A percentile compares a stretch with the other conserved stretches of the same genome.
phyloP scores from a whole-genome alignment of 1,140 invertebrate species.

The Phymastichus coffea region DNA sequence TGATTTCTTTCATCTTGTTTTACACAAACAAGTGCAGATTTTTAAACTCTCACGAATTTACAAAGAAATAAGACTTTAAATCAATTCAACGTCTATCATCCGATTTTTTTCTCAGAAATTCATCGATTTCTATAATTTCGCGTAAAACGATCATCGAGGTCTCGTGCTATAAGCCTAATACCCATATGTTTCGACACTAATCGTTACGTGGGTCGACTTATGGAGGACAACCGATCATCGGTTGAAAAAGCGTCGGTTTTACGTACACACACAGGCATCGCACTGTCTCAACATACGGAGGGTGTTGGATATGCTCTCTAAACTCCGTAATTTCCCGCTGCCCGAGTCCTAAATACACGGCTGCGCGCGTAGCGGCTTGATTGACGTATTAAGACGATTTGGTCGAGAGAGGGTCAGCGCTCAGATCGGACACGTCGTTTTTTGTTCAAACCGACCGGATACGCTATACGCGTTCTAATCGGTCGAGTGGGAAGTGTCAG shows the following conservation, averaged over 20 bases:
- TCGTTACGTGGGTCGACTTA: constrained; percentile 35
- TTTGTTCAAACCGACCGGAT: background rate
- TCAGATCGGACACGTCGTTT: background rate
- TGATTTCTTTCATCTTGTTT: too few relatives aligned
- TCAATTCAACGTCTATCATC: too few relatives aligned
- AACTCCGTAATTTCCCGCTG: constrained; percentile 20
- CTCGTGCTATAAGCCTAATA: too few relatives aligned
- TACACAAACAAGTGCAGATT: too few relatives aligned
- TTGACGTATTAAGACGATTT: constrained; percentile 20
- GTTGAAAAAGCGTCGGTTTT: constrained; percentile 38
- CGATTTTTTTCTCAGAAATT: too few relatives aligned
- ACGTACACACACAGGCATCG: too few relatives aligned
- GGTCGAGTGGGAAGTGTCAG: background rate
- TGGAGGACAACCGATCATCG: constrained; percentile 37
- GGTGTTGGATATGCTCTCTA: background rate
- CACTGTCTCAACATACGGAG: too few relatives aligned
- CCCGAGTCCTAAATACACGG: background rate
- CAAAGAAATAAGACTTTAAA: too few relatives aligned
- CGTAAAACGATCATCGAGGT: too few relatives aligned
- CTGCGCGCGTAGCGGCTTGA: background rate
- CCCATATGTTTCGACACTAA: too few relatives aligned
- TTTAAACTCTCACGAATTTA: too few relatives aligned
- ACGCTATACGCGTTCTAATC: background rate
- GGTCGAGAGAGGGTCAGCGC: background rate
- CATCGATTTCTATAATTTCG: too few relatives aligned